These are phyloP conservation scores for Lingula anatina DNA, from an alignment of 2,888 invertebrate genomes.

Conservation along the genomic window DNA sequence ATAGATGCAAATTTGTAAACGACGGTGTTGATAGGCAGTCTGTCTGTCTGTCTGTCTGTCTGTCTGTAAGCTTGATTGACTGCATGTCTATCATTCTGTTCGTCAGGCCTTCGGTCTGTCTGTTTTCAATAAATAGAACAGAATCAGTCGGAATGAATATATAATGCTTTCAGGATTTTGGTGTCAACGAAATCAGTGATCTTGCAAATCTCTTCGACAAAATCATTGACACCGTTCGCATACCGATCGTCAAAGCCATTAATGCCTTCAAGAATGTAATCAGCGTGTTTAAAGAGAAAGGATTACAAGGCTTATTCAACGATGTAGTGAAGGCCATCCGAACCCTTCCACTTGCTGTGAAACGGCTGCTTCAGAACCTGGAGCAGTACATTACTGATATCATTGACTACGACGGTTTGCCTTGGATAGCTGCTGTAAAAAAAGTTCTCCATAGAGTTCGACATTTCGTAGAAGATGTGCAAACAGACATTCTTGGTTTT, in stretches of 20 bases:
- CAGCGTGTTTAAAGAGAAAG: slow-evolving; percentile 11
- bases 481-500: slow-evolving; percentile 8
- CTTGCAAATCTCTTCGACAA: slow-evolving; percentile 19
- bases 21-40: no score
- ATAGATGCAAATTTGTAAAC: no score
- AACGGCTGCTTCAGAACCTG: slow-evolving; percentile 2
- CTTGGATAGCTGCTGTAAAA: slow-evolving; percentile 9
- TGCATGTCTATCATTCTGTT: no score
- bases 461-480: slow-evolving; percentile 8
- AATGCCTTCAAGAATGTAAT: slow-evolving; percentile 13
- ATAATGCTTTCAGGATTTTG: slow-evolving; percentile 17
- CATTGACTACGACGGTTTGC: slow-evolving; percentile 5
- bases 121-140: no score
- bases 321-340: slow-evolving; percentile 3
- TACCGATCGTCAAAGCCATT: slow-evolving; percentile 15
- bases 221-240: slow-evolving; percentile 15
- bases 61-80: no score
- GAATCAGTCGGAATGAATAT: no score
- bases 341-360: slow-evolving; percentile 8
- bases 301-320: slow-evolving; percentile 7
- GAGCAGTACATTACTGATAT: slow-evolving; percentile 1
- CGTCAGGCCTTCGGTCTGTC: no score
- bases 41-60: no score
- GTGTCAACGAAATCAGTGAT: slow-evolving; percentile 17
- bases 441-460: slow-evolving; percentile 6